phyloP scores from a whole-genome alignment of 2,888 invertebrate species.

The Ellobium chinense region DNA sequence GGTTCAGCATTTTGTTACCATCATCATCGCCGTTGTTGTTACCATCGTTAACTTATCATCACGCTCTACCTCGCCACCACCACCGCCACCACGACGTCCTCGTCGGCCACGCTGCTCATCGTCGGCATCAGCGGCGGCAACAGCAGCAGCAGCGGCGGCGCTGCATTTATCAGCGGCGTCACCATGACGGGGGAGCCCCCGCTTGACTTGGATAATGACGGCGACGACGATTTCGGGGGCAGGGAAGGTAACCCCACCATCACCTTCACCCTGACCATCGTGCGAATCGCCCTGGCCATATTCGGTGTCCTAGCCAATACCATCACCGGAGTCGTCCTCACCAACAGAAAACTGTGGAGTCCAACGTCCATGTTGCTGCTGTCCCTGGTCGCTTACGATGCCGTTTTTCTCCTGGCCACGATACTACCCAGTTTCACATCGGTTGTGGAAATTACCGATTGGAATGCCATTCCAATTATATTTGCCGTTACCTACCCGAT shows the following conservation, averaged over 20 bases:
- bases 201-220: not conserved
- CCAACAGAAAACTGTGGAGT: slow-evolving; percentile 50
- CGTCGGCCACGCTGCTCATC: not conserved
- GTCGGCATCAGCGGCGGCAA: not conserved
- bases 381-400: slow-evolving; percentile 53
- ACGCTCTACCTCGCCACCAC: too few species aligned
- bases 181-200: not conserved
- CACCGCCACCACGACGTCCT: not conserved
- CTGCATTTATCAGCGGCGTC: too few species aligned
- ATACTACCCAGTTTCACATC: slow-evolving; percentile 39
- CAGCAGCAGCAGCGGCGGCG: not conserved
- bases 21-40: too few species aligned
- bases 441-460: slow-evolving; percentile 20
- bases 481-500: slow-evolving; percentile 47
- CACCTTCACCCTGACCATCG: slow-evolving; percentile 41
- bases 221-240: not conserved
- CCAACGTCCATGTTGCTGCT: slow-evolving; percentile 54
- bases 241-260: slow-evolving; percentile 12
- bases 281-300: slow-evolving; percentile 44
- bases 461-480: slow-evolving; percentile 30
- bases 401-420: slow-evolving; percentile 51
- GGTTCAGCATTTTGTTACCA: too few species aligned
- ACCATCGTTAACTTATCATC: too few species aligned
- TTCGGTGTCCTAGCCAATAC: slow-evolving; percentile 52
- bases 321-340: slow-evolving; percentile 49